phyloP scores from a whole-genome alignment of 2,888 invertebrate genomes.

The Athalia cordata region DNA sequence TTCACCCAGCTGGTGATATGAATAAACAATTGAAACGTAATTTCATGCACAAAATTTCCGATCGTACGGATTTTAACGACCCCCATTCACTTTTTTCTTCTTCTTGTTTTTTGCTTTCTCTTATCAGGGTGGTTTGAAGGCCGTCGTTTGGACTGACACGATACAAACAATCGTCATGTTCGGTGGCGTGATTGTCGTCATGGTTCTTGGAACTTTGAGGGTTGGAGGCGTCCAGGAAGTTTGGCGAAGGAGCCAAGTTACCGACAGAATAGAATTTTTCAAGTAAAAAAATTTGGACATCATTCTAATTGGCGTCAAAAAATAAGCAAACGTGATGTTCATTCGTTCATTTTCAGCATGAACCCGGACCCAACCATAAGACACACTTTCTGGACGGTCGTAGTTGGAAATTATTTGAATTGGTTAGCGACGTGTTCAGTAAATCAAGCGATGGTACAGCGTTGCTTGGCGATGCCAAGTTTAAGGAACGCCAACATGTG shows the following conservation, averaged over 20 bases:
- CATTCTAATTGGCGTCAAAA: not conserved
- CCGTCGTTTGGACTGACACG: constrained; percentile 89
- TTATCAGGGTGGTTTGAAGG: constrained; percentile 84
- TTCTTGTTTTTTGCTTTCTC: not conserved
- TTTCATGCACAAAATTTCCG: too few species aligned
- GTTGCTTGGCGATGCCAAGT: constrained; percentile 86
- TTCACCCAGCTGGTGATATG: too few species aligned
- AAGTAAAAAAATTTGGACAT: constrained; percentile 74
- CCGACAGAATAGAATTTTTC: constrained; percentile 83
- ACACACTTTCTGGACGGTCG: constrained; percentile 88
- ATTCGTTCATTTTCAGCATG: constrained; percentile 76
- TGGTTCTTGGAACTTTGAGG: constrained; percentile 80
- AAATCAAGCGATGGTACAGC: constrained; percentile 91
- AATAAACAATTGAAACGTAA: too few species aligned
- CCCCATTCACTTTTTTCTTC: not conserved
- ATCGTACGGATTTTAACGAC: too few species aligned
- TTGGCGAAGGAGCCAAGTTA: constrained; percentile 77
- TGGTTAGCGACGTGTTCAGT: constrained; percentile 89
- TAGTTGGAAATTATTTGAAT: constrained; percentile 85
- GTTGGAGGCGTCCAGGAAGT: constrained; percentile 81
- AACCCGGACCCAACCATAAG: constrained; percentile 84
- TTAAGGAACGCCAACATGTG: constrained; percentile 83
- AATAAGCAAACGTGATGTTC: not conserved
- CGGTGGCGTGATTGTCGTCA: constrained; percentile 80
- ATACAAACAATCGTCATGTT: constrained; percentile 86